Evolutionary conservation across 2,797 vertebrate species (phyloP), one percentile per base, ranked within the genome.

Genomic region (Phrynocephalus guinanensis): DNA sequence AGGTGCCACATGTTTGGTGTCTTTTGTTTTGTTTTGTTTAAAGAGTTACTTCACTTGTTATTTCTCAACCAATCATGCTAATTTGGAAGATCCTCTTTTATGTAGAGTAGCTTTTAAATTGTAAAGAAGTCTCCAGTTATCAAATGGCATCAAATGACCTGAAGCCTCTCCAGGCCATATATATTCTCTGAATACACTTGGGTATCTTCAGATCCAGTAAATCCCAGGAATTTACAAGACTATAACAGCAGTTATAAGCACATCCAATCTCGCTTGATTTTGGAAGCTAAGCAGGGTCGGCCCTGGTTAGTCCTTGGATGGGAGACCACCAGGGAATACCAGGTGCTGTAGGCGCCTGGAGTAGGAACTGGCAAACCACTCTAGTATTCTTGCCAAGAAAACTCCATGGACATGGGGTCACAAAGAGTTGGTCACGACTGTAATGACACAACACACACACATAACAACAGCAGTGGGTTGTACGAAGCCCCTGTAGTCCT

Each of bases 51-150:
- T 83, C 60, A 33, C 26, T 90, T 87, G n/a, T 50, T 66, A 63
- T 60, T 6, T 44, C 44, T 68, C 30, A 50, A 56, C 28, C 82
- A 82, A 76, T 77, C 52, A 52, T 38, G 33, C 50, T 85, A 87
- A 90, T 85, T 82, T 70, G 71, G 63, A 79, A 52, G 28, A 63
- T 70, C 24, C 16, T 75, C 60, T 87, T 79, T 84, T 28, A 38
- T 24, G 75, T 10, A 6, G 38, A 52, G 20, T 78, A 48, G 28
- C 24, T 67, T 52, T 50, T 68, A 81, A 13, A 77, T 50, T 85
- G 30, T 7, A 70, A 87, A 84, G n/a, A 82, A 85, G 26, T 77
- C 3, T 13, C 18, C 33, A 67, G 70, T 70, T 77, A 48, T 38
- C 60, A 18, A 26, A 85, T 68, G 26, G 26, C 63, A 60, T 76